phyloP scores from a whole-genome alignment of 2,888 invertebrate genomes.

The Cremastinae sp. region DNA sequence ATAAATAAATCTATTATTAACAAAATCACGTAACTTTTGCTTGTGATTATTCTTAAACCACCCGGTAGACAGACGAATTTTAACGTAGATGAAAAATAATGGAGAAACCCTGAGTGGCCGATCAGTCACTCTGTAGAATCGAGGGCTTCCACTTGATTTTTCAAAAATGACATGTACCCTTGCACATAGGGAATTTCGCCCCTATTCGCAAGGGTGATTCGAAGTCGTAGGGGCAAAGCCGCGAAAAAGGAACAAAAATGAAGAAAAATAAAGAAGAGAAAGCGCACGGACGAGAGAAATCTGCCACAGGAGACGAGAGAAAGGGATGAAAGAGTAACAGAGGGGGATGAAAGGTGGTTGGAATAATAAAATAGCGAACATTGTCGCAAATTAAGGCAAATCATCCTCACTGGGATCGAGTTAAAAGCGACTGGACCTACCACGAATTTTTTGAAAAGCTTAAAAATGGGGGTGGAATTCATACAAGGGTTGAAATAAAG shows the following conservation, averaged over 20 bases:
- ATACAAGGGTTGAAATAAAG: conserved; percentile 21
- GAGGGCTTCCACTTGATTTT: conserved; percentile 27
- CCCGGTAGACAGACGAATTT: background rate
- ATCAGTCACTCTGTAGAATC: conserved; percentile 20
- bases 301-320: conserved; percentile 36
- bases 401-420: conserved; percentile 49
- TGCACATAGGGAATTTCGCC: background rate
- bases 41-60: no score
- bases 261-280: conserved; percentile 6
- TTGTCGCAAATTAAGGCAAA: conserved; percentile 55
- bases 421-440: conserved; percentile 25
- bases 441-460: conserved; percentile 31
- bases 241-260: conserved; percentile 9
- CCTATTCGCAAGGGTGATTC: no score
- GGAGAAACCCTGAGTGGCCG: background rate
- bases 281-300: conserved; percentile 14
- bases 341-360: conserved; percentile 12
- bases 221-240: background rate
- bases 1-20: no score
- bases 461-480: background rate
- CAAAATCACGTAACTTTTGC: no score
- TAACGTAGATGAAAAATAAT: background rate
- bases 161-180: background rate
- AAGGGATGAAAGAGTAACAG: conserved; percentile 9
- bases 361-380: conserved; percentile 26